These are phyloP conservation scores for Trachythela sp. DNA, from an alignment of 64 coral and sea anemone species.

Conservation along the genomic window DNA sequence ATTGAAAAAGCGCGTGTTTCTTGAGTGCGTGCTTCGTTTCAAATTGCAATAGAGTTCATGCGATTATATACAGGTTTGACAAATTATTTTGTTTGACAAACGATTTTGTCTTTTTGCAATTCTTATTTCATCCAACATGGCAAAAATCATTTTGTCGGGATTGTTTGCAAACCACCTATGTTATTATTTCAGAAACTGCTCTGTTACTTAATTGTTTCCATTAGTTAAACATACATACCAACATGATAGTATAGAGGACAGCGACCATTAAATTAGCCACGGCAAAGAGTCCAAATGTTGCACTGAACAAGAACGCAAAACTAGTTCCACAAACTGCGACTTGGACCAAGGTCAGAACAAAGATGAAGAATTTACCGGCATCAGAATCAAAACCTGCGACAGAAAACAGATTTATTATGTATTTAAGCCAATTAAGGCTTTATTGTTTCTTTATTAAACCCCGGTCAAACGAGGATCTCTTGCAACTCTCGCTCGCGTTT, in stretches of 20 bases:
- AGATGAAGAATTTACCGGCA: slow-evolving; percentile 63
- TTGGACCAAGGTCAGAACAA: slow-evolving; percentile 59
- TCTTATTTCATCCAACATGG: neutral
- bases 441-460: neutral
- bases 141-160: neutral
- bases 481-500: too few species aligned
- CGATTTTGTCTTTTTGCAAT: too few species aligned
- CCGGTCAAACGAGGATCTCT: too few species aligned
- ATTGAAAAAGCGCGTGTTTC: neutral
- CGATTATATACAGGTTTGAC: too few species aligned
- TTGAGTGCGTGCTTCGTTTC: too few species aligned
- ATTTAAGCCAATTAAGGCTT: too few species aligned
- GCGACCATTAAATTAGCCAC: slow-evolving; percentile 79
- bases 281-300: slow-evolving; percentile 66
- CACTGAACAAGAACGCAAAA: slow-evolving; percentile 79
- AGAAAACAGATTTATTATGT: too few species aligned
- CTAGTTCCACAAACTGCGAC: slow-evolving; percentile 65
- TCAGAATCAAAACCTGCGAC: slow-evolving; percentile 60
- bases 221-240: slow-evolving; percentile 72
- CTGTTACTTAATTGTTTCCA: too few species aligned
- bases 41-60: too few species aligned
- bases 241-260: slow-evolving; percentile 82
- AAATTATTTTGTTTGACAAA: too few species aligned
- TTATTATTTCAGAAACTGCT: too few species aligned
- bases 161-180: too few species aligned